Evolutionary conservation across 2,888 invertebrate genomes (phyloP), one percentile per base, ranked within the genome.

Genomic region (Synergus laeviventris): DNA sequence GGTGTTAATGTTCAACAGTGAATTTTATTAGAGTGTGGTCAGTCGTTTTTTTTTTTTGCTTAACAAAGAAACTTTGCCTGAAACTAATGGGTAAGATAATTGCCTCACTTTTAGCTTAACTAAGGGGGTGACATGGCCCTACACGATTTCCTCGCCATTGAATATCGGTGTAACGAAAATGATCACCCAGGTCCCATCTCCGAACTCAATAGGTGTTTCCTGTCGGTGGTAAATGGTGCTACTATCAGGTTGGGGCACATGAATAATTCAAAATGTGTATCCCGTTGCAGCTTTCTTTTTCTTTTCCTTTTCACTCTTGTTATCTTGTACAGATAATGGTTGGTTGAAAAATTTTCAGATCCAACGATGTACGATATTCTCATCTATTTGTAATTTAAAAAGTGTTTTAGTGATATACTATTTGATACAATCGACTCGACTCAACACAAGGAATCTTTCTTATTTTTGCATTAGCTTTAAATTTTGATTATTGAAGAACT

Each of bases 251-350:
- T 12, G 21, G n/a, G 21, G 31, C 24, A 42, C 78, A 81, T 81
- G 81, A 79, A 81, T 81, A 76, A 81, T 79, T 79, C 78, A 81
- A 77, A 78, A 78, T 77, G 62, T 79, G 78, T 77, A 73, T 75
- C 61, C 61, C 74, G 39, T 60, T n/a, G 36, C 76, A 42, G 70
- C 66, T 60, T 70, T 70, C 39, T 42, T 38, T 70, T 14, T 42
- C 18, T 56, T n/a, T 49, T 9, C 4, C 11, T 39, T 11, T 49
- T 18, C 14, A 54, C 36, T 49, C 74, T 75, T 36, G 18, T 42
- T 64, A 64, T 64, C 42, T 64, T 24, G 18, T 31, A 31, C 60
- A 61, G 60, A 61, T 49, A 49, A 49, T 49, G 9, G n/a, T 49
- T n/a, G n/a, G 49, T 49, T 49, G 49, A 49, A 49, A n/a, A 49